A percentile compares a stretch with the other conserved stretches of the same genome.
phyloP scores from a whole-genome alignment of 2,797 vertebrate genomes.

The Clarias fuscus region DNA sequence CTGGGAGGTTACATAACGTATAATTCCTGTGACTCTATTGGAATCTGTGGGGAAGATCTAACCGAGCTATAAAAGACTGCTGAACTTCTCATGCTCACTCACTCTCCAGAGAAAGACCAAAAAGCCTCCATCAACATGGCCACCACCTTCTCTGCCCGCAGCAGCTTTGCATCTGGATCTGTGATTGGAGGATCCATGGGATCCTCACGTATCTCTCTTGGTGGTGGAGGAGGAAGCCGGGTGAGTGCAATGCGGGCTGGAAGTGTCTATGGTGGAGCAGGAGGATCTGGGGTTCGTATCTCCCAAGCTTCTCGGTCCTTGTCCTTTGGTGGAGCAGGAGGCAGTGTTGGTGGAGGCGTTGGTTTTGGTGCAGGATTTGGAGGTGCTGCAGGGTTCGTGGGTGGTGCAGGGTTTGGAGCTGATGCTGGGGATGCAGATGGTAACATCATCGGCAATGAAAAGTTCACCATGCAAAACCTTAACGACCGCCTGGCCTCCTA shows the following conservation, averaged over 20 bases:
- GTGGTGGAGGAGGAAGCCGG: neutral
- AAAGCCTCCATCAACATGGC: conserved; percentile 45
- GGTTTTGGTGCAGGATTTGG: neutral
- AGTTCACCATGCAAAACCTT: conserved; percentile 82
- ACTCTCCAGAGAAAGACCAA: conserved; percentile 56
- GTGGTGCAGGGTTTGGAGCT: neutral
- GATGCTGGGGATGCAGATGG: neutral
- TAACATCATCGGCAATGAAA: conserved; percentile 50
- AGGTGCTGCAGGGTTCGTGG: neutral
- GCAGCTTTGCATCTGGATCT: conserved; percentile 37
- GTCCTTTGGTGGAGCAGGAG: neutral
- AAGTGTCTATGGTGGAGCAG: conserved; percentile 68
- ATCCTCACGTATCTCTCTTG: conserved; percentile 34
- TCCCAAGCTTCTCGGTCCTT: conserved; percentile 23
- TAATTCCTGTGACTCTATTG: neutral
- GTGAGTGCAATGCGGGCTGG: conserved; percentile 51
- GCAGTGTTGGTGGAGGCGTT: conserved; percentile 21
- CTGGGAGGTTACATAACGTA: neutral
- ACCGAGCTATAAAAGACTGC: conserved; percentile 33
- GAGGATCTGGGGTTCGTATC: conserved; percentile 58
- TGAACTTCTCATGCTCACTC: conserved; percentile 38
- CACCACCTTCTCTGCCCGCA: conserved; percentile 12
- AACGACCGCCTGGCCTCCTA: conserved; percentile 82
- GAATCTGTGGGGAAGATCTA: neutral
- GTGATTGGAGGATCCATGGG: conserved; percentile 35